A percentile compares a stretch with the other conserved stretches of the same genome.
Evolutionary conservation across 1,140 invertebrate species (phyloP).

Genomic region (Stegodyphus mimosarum): DNA sequence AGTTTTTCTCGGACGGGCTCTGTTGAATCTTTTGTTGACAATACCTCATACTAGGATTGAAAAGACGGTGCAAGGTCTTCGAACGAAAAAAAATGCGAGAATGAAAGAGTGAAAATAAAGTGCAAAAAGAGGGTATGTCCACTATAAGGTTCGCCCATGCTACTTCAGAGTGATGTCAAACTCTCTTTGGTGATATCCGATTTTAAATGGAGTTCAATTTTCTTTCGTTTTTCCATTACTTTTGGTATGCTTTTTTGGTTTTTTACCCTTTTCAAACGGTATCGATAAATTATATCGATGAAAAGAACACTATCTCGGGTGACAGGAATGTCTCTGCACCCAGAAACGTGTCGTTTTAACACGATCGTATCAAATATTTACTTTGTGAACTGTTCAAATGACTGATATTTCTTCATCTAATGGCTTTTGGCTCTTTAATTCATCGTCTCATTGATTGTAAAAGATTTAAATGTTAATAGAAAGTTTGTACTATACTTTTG

Average conservation of each 20-base stretch:
- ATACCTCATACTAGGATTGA: slow-evolving; percentile 57
- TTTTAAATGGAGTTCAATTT: slow-evolving; percentile 1
- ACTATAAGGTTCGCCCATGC: not conserved
- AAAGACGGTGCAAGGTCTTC: slow-evolving; percentile 43
- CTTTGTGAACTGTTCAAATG: too few relatives aligned
- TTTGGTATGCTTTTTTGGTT: not conserved
- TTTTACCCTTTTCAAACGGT: not conserved
- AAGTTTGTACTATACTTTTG: too few relatives aligned
- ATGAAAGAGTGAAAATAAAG: slow-evolving; percentile 27
- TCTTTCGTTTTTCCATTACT: not conserved
- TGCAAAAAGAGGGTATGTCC: not conserved
- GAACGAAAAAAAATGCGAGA: slow-evolving; percentile 12
- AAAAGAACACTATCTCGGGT: not conserved
- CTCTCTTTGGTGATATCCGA: slow-evolving; percentile 2
- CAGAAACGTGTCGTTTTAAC: too few relatives aligned
- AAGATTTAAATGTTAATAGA: too few relatives aligned
- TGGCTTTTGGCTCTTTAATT: too few relatives aligned
- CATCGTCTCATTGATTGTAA: too few relatives aligned
- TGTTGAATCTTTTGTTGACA: slow-evolving; percentile 58
- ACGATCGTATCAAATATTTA: too few relatives aligned
- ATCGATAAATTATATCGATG: not conserved
- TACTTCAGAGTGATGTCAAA: not conserved
- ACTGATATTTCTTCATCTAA: too few relatives aligned
- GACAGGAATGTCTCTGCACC: not conserved
- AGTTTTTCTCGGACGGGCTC: slow-evolving; percentile 24